Base-by-base conservation (phyloP, 1,140 invertebrate species). In the Hycleus cichorii region DNA sequence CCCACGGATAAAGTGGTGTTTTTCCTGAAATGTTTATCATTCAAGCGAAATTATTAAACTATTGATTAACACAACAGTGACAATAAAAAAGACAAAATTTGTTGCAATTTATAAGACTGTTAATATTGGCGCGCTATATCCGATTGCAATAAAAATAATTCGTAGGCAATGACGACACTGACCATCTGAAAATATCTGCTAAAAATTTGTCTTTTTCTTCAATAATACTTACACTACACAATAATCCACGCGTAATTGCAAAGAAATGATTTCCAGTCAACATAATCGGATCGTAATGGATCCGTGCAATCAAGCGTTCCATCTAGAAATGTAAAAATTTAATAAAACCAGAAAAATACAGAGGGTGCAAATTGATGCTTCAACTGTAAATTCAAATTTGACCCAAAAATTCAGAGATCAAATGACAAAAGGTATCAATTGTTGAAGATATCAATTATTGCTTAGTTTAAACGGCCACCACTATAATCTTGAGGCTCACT, bases 201-300 rank as follows among this genome's bases (percentile, higher is more conserved):
- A 7, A 25, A 9, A 25, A 25, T 46, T 18, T 18, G 18, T 18
- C 18, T 32, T 32, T 32, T 32, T 32, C 7, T 32, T 32, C 4
- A 32, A 32, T 32, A 32, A 32, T 32, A 27, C 48, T 49, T 46
- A 53, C 51, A 6, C 51, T 32, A 11, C 44, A 53, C 2, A 53
- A n/a, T 24, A 53, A 42, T 11, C 42, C 25, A 27, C 43, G 44
- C 0, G 51, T 53, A 18, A 53, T 53, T 4, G 42, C 45, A 25
- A 53, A 53, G 39, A 46, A 53, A n/a, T 53, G 42, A 42, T 53
- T 45, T 4, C 51, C 51, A 3, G 51, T 53, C 8, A 53, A 40
- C 10, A 45, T 45, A 10, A 53, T 45, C 8, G 51, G 43, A 24
- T 53, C 42, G 39, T 26, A 53, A 25, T 53, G 42, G 8, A 53